phyloP scores from a whole-genome alignment of 2,797 vertebrate species.

The Phataginus tricuspis region DNA sequence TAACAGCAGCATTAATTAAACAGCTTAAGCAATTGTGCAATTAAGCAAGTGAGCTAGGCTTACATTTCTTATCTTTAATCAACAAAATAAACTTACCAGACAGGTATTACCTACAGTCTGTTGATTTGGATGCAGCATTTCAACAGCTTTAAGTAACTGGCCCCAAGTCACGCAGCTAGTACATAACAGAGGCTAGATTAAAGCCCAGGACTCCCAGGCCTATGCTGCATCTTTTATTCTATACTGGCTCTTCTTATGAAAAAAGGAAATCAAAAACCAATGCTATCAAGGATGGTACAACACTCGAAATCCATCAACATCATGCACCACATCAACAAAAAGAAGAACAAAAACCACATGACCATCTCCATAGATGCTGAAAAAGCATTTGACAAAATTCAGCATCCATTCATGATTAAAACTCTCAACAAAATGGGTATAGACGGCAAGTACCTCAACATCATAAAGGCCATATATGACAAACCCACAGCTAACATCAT shows the following conservation, averaged over 20 bases:
- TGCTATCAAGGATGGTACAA: too few species aligned
- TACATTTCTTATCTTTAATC: neutral
- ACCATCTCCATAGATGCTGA: too few species aligned
- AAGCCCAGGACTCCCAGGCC: neutral
- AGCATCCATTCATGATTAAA: too few species aligned
- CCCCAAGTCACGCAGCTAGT: neutral
- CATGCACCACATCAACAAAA: too few species aligned
- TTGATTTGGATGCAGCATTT: neutral
- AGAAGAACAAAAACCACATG: too few species aligned
- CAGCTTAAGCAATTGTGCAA: neutral
- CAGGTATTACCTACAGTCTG: neutral
- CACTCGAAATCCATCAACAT: too few species aligned
- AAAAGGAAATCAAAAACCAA: constrained; percentile 40
- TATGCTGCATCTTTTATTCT: neutral
- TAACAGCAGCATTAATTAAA: neutral
- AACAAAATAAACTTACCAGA: constrained; percentile 10
- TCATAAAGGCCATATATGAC: too few species aligned
- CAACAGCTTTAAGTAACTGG: neutral
- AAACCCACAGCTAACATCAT: too few species aligned
- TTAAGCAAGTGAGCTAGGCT: neutral
- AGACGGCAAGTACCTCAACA: too few species aligned
- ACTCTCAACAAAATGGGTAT: too few species aligned
- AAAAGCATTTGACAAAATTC: too few species aligned
- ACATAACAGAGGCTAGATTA: neutral
- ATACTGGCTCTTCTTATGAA: neutral